phyloP scores from a whole-genome alignment of 2,888 invertebrate genomes.

The Latheticus oryzae region DNA sequence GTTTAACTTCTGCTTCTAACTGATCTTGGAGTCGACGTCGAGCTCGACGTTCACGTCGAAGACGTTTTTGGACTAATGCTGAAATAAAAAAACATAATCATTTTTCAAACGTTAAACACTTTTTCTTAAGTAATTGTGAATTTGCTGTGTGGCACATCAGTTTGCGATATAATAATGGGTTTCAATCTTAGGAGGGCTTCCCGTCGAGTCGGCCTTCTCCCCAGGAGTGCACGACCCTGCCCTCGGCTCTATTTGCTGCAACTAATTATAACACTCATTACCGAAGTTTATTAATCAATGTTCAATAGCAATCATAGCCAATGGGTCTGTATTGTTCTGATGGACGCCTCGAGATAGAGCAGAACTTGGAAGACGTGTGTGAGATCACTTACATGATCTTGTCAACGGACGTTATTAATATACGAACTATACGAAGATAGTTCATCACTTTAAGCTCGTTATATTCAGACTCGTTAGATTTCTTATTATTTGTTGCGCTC shows the following conservation, averaged over 20 bases:
- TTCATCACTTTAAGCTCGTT: conserved; percentile 27
- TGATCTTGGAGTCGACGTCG: conserved; percentile 88
- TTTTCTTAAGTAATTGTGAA: conserved; percentile 22
- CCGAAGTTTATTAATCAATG: conserved; percentile 67
- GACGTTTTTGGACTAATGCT: conserved; percentile 91
- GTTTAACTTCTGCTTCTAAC: conserved; percentile 82
- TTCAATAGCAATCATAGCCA: conserved; percentile 61
- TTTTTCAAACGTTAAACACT: too few species aligned
- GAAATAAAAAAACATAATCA: conserved; percentile 60
- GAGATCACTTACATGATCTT: conserved; percentile 39
- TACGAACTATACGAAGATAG: conserved; percentile 27
- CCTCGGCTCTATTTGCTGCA: conserved; percentile 53
- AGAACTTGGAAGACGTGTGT: conserved; percentile 39
- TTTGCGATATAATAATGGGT: conserved; percentile 39
- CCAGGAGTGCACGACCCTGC: conserved; percentile 50
- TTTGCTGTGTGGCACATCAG: conserved; percentile 28
- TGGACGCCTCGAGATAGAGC: conserved; percentile 41
- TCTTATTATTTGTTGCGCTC: conserved; percentile 12
- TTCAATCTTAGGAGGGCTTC: conserved; percentile 40
- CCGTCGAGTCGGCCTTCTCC: conserved; percentile 48
- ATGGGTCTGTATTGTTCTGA: conserved; percentile 56
- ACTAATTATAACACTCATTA: conserved; percentile 67
- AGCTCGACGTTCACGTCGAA: conserved; percentile 88
- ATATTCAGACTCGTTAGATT: conserved; percentile 16
- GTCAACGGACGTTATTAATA: conserved; percentile 42